Evolutionary conservation across 2,113 vertebrate species (phyloP).

Genomic region (Zosterops lateralis): DNA sequence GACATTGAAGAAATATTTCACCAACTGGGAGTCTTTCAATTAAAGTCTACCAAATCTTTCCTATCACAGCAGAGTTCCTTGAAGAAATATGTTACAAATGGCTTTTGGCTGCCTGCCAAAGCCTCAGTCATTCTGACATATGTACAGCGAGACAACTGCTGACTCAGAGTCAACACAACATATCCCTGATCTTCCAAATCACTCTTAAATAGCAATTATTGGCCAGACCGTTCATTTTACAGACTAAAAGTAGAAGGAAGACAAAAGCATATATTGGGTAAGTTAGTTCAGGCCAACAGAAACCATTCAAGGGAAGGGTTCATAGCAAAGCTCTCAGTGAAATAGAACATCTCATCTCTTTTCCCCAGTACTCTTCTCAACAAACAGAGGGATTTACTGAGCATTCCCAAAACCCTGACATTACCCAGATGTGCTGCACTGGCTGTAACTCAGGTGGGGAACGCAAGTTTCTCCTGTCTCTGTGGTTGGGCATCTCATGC

Average conservation of each 20-base stretch:
- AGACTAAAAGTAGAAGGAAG: background rate
- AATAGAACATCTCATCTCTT: background rate
- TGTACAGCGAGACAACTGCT: background rate
- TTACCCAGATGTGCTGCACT: rapidly evolving
- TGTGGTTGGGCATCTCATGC: background rate
- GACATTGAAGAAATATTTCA: background rate
- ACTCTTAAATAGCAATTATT: background rate
- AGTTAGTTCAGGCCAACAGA: background rate
- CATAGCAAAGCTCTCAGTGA: background rate
- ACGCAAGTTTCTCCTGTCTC: background rate
- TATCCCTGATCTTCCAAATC: background rate
- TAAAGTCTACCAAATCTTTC: background rate
- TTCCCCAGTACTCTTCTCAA: background rate
- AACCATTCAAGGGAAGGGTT: background rate
- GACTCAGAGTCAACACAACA: background rate
- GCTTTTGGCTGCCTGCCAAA: background rate
- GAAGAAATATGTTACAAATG: background rate
- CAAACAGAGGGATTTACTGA: background rate
- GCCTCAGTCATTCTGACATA: background rate
- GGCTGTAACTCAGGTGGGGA: background rate
- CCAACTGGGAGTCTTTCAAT: background rate
- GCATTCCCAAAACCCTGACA: background rate
- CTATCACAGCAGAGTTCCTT: background rate
- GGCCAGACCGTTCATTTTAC: background rate
- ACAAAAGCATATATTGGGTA: background rate